Evolutionary conservation across 2,797 vertebrate species (phyloP).

Genomic region (Mallotus villosus): DNA sequence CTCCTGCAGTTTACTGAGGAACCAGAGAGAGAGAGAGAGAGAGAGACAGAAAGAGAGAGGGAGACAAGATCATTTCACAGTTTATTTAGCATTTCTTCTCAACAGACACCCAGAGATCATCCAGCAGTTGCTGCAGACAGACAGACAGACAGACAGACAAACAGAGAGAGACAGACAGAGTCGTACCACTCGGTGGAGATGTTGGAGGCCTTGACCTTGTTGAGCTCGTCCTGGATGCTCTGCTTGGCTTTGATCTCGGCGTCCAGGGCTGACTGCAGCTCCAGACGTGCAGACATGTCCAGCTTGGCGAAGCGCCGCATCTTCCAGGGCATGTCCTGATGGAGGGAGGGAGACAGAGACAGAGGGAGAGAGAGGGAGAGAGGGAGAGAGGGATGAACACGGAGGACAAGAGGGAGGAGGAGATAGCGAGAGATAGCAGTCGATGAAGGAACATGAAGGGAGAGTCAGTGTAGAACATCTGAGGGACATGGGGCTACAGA

Average conservation of each 20-base stretch:
- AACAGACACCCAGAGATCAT: too few species aligned
- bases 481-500: neutral
- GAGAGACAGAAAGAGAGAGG: neutral
- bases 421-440: neutral
- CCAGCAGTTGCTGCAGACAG: neutral
- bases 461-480: neutral
- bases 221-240: constrained; percentile 93
- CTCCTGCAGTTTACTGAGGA: constrained; percentile 92
- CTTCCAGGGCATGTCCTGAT: constrained; percentile 99
- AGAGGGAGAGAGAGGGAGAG: neutral
- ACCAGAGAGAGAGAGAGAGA: neutral
- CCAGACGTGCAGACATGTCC: constrained; percentile 97
- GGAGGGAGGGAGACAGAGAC: neutral
- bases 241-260: constrained; percentile 98
- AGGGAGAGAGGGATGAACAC: neutral
- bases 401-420: neutral
- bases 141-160: neutral
- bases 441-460: neutral
- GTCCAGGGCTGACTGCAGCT: constrained; percentile 95
- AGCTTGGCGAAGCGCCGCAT: constrained; percentile 97
- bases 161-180: neutral
- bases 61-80: too few species aligned
- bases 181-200: constrained; percentile 93
- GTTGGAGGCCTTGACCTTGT: constrained; percentile 92
- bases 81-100: neutral